A percentile compares a stretch with the other conserved stretches of the same genome.
phyloP scores from a whole-genome alignment of 2,888 invertebrate species.

The Tuberolachnus salignus region DNA sequence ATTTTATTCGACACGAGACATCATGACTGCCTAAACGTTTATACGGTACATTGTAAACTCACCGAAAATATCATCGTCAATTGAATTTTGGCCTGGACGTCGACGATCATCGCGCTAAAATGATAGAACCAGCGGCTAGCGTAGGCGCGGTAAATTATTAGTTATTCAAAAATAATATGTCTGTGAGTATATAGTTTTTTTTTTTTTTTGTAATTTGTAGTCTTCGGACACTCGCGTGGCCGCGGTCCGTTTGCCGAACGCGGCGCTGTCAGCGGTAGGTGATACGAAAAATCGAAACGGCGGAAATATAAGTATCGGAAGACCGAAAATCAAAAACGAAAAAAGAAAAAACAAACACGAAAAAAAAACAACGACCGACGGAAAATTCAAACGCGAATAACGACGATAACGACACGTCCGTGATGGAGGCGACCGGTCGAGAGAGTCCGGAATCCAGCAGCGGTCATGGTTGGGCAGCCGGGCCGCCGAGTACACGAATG shows the following conservation, averaged over 20 bases:
- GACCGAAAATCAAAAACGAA: background rate
- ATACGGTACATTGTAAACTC: no score
- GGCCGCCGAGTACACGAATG: conserved; percentile 43
- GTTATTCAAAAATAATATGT: no score
- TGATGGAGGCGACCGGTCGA: conserved; percentile 1
- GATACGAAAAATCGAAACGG: background rate
- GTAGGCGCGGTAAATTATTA: no score
- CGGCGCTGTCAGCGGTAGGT: background rate
- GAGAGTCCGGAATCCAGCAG: conserved; percentile 10
- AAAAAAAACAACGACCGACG: background rate
- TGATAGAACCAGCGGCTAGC: no score
- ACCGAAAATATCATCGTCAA: conserved; percentile 32
- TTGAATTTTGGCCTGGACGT: conserved; percentile 11
- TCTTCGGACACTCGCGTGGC: background rate
- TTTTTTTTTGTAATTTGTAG: no score
- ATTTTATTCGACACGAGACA: no score
- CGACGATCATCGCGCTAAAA: conserved; percentile 1
- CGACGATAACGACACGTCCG: background rate
- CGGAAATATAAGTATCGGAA: background rate
- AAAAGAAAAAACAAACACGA: background rate
- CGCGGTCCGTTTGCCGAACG: background rate
- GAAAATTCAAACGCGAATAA: background rate
- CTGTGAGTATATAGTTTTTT: no score
- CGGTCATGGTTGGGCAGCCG: conserved; percentile 45
- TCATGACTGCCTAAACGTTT: no score